Evolutionary conservation across 1,140 invertebrate species (phyloP), one percentile per base, ranked within the genome.

Genomic region (Pseudomyrmex concolor): DNA sequence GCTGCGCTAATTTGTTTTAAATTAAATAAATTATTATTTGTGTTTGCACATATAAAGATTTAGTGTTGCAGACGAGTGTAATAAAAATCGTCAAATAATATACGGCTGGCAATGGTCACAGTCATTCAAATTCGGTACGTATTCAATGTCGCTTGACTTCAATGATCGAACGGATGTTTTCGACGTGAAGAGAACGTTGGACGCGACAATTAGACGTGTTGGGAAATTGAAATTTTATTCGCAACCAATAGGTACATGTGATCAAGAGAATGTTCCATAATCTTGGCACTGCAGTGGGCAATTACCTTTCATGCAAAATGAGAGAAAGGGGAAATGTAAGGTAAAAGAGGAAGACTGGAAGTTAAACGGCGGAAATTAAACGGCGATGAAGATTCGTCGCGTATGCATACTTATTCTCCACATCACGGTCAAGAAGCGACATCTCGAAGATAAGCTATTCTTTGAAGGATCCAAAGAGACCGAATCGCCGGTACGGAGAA

Each of bases 331-430:
- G 10, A 68, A 7, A 8, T 78, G 50, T 48, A 64, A 71, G 50
- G 10, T 17, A 59, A 15, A 62, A 25, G 7, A 22, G 7, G 25
- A 57, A 5, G 19, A 50, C 15, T 76, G 83, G n/a, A n/a, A n/a
- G n/a, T n/a, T n/a, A n/a, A n/a, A n/a, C n/a, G n/a, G 67, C 82
- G 84, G 77, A 84, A 88, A 80, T 80, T 80, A 80, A 71, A 71
- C 3, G 25, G 12, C 2, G 50, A 54, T 12, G 57, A 72, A 72
- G 15, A 60, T 54, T 70, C 15, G 51, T n/a, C 19, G 64, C 51
- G 19, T 50, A 10, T 80, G 48, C n/a, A 15, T 15, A 12, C 2
- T 70, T 78, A 19, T 78, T 68, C 54, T 34, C 15, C 3, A 67
- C 15, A 10, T 67, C 25, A 17, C 13, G 34, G 34, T 68, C 51